Base-by-base conservation (phyloP, 1,140 invertebrate genomes). In the Stenopsyche tienmushanensis region DNA sequence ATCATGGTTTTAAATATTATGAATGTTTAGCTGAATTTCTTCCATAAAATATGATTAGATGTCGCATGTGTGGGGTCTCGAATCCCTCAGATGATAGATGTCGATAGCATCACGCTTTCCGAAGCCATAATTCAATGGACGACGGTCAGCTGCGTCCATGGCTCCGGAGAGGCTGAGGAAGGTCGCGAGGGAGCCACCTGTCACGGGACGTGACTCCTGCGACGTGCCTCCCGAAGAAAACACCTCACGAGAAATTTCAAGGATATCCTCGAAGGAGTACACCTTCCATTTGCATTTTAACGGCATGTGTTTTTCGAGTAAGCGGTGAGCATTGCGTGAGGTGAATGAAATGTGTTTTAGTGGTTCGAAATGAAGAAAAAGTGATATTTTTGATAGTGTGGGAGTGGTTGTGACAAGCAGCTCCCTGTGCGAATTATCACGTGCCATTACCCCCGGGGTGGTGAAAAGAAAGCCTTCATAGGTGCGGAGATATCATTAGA, bases 401-500 rank as follows among this genome's bases (percentile, higher is more conserved):
- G 21, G 42, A 59, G 50, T 62, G 65, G 44, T 49, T 53, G 39
- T 64, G 62, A 55, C 62, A 55, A 64, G 50, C 34, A 41, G 44
- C 34, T 17, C 62, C 62, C 62, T 55, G 21, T 39, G n/a, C 62
- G 34, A 39, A 64, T 64, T 64, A 64, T 53, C 62, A 64, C 62
- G 52, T 64, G 50, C 62, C 62, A 64, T 64, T 64, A 64, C 62
- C 62, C 44, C 39, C 44, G 23, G 34, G 8, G 17, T 25, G 47
- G 23, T 29, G 29, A 18, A 53, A 52, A 52, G 49, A 63, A 64
- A 64, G 34, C 23, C 15, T n/a, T 9, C 50, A 9, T 26, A 62
- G 60, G 60, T 53, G 45, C 34, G 25, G 47, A 53, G 62, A 69
- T 64, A 69, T 69, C 67, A 69, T 69, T 65, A 69, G 62, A 69